phyloP scores from a whole-genome alignment of 2,888 invertebrate species.

The Urechis unicinctus region DNA sequence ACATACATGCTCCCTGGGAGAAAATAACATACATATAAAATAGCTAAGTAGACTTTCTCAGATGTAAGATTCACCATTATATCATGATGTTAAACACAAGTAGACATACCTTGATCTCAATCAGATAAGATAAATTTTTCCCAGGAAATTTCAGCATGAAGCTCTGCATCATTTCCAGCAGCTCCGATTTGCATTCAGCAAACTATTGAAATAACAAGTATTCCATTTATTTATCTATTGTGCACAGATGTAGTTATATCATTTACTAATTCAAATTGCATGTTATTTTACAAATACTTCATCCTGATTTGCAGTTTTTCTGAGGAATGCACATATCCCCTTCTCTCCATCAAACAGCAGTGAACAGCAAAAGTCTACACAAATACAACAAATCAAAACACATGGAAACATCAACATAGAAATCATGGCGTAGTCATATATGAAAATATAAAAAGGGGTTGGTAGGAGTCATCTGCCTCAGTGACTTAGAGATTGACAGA shows the following conservation, averaged over 20 bases:
- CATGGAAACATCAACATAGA: neutral
- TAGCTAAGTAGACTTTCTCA: neutral
- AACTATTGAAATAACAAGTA: too few species aligned
- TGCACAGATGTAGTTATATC: too few species aligned
- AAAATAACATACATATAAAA: neutral
- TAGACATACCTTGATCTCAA: slow-evolving; percentile 40
- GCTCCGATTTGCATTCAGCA: slow-evolving; percentile 31
- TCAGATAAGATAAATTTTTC: slow-evolving; percentile 36
- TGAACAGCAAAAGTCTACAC: slow-evolving; percentile 39
- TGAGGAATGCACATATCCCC: slow-evolving; percentile 35
- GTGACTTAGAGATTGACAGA: too few species aligned
- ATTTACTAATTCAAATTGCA: too few species aligned
- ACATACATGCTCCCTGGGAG: slow-evolving; percentile 37
- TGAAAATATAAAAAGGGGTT: too few species aligned
- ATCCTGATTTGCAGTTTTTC: slow-evolving; percentile 30
- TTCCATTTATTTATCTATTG: too few species aligned
- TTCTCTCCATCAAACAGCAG: slow-evolving; percentile 37
- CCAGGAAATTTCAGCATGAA: slow-evolving; percentile 34
- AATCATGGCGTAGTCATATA: too few species aligned
- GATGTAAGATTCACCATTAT: neutral
- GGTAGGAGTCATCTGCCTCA: too few species aligned
- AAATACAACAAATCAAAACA: neutral
- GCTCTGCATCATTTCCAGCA: slow-evolving; percentile 33
- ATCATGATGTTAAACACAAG: slow-evolving; percentile 1
- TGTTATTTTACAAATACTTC: slow-evolving; percentile 25